These are phyloP conservation scores for Oreochromis mossambicus DNA, from an alignment of 2,797 vertebrate species.

Conservation along the genomic window DNA sequence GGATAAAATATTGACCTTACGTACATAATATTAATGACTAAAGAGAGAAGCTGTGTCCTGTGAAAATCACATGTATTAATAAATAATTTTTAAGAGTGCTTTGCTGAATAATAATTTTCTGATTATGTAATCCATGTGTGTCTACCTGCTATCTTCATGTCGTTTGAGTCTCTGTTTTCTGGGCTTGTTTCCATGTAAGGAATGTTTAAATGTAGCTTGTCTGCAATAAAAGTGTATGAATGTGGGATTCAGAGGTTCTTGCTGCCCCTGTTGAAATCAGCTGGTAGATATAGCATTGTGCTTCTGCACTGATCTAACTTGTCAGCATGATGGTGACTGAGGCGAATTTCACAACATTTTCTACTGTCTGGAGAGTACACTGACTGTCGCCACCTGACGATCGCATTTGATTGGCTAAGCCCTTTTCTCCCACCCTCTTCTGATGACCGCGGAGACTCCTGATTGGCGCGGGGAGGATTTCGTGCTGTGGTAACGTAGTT, in stretches of 20 bases:
- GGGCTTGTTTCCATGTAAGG: neutral
- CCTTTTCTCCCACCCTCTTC: slow-evolving; percentile 65
- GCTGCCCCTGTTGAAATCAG: neutral
- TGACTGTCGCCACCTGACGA: slow-evolving; percentile 36
- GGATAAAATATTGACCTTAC: neutral
- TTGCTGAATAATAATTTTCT: neutral
- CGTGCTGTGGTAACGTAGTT: neutral
- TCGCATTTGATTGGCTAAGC: slow-evolving; percentile 58
- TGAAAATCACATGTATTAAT: slow-evolving; percentile 8
- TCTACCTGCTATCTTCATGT: neutral
- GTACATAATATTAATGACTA: neutral
- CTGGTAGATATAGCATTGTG: fast-evolving
- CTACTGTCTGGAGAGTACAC: fast-evolving
- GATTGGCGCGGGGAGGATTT: slow-evolving; percentile 58
- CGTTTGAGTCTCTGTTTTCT: neutral
- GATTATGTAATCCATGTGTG: slow-evolving; percentile 3
- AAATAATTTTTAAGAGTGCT: neutral
- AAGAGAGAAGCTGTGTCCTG: neutral
- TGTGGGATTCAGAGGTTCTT: neutral
- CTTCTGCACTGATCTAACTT: neutral
- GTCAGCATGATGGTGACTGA: neutral
- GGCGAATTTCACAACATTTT: slow-evolving; percentile 18
- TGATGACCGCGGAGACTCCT: slow-evolving; percentile 42
- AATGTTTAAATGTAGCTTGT: neutral
- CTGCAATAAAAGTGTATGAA: slow-evolving; percentile 33